phyloP scores from a whole-genome alignment of 2,888 invertebrate genomes.

The Drepana falcataria region DNA sequence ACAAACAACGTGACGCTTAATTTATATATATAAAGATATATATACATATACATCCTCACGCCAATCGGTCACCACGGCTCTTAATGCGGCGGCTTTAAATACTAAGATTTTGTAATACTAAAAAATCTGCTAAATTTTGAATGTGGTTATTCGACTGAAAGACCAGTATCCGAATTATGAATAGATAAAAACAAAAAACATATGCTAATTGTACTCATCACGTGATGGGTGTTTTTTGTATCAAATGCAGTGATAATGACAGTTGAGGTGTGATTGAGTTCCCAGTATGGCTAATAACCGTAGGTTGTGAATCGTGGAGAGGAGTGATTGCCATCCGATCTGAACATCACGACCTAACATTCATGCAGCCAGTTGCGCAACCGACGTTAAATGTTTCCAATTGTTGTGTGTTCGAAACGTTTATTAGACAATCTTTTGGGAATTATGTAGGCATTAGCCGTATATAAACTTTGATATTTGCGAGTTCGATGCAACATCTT shows the following conservation, averaged over 20 bases:
- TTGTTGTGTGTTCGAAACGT: slow-evolving; percentile 27
- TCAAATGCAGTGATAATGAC: slow-evolving; percentile 18
- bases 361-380: slow-evolving; percentile 40
- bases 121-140: too few species aligned
- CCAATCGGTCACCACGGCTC: too few species aligned
- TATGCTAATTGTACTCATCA: not conserved
- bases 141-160: too few species aligned
- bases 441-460: slow-evolving; percentile 3
- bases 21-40: too few species aligned
- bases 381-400: slow-evolving; percentile 59
- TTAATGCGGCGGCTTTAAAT: too few species aligned
- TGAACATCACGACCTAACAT: slow-evolving; percentile 55
- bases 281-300: slow-evolving; percentile 43
- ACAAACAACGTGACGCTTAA: too few species aligned
- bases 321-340: slow-evolving; percentile 64
- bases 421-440: slow-evolving; percentile 20
- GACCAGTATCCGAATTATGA: too few species aligned
- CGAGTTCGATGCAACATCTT: not conserved
- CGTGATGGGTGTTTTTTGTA: slow-evolving; percentile 2
- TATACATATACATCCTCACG: too few species aligned
- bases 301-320: slow-evolving; percentile 61
- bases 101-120: too few species aligned
- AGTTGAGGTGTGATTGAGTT: slow-evolving; percentile 25
- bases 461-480: not conserved
- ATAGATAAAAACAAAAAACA: too few species aligned